Base-by-base conservation (phyloP, 92 coral and sea anemone species). In the Umimayanthus kanabou region DNA sequence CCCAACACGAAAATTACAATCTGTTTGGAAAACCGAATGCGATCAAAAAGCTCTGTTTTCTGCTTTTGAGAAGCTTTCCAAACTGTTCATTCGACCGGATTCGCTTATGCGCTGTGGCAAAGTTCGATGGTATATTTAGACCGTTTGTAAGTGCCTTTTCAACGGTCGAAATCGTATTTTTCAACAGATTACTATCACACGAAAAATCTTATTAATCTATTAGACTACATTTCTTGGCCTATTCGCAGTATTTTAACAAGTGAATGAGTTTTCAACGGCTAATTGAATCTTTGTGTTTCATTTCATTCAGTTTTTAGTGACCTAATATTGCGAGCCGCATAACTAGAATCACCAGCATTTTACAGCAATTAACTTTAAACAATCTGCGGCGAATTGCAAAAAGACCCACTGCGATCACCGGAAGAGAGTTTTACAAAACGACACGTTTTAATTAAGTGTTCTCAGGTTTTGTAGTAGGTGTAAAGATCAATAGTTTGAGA, bases 351-450 rank as follows among this genome's bases (percentile, higher is more conserved):
- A 22, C 73, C 55, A 43, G 65, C 86, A 82, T 82, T 82, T 82
- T 82, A 70, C 69, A 71, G 87, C 87, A 83, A 83, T 83, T 83
- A 83, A 47, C 77, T 69, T 70, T 15, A 25, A 83, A 83, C 87
- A 69, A 83, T 83, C 87, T 83, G 87, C 79, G 87, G 66, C 87
- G 67, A 83, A 83, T 61, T 83, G 87, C 40, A 71, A 45, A 82
- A 83, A 83, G 87, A 83, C 78, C 65, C 87, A 69, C 77, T 45
- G 87, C 43, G 77, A 47, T 28, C 39, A 26, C 78, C 78, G 87
- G 87, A 83, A 83, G 65, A 43, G 37, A 43, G 42, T 29, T 40
- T 69, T 83, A 83, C 87, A 83, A 83, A 70, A 70, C 77, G 77
- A 47, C 87, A 43, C 69, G 78, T 47, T 83, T 83, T 83, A 83